Conservation (phyloP, 1,140 invertebrate genomes). For the silkworm (Bombyx mori) region DNA sequence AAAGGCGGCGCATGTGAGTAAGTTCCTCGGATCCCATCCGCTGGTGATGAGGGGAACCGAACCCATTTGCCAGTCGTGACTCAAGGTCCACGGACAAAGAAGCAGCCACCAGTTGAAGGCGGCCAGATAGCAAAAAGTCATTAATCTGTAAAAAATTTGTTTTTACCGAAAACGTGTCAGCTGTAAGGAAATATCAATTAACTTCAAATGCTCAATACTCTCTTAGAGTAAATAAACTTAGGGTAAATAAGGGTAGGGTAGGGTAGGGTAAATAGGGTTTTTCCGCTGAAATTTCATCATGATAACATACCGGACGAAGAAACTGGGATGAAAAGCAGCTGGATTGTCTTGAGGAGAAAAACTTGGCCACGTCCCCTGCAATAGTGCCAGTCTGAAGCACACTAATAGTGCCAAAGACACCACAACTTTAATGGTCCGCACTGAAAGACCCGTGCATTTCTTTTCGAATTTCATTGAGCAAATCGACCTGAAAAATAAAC, state of each 20-base stretch:
- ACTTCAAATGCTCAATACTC: no score
- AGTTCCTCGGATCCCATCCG: constrained; percentile 78
- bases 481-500: constrained; percentile 35
- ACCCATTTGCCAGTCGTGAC: constrained; percentile 92
- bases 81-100: constrained; percentile 81
- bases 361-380: constrained; percentile 83
- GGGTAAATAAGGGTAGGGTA: no score
- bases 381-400: constrained; percentile 78
- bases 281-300: no score
- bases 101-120: constrained; percentile 87
- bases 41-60: constrained; percentile 83
- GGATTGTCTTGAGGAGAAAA: constrained; percentile 90
- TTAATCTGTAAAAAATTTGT: constrained; percentile 33
- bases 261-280: no score
- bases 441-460: constrained; percentile 44
- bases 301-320: constrained; percentile 78
- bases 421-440: constrained; percentile 74
- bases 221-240: no score
- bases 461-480: constrained; percentile 53
- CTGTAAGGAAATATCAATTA: no score
- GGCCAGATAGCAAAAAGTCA: constrained; percentile 87
- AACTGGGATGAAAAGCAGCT: constrained; percentile 82
- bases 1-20: constrained; percentile 80
- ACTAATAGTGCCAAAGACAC: constrained; percentile 75
- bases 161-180: no score